Base-by-base conservation (phyloP, 2,888 invertebrate genomes). In the Phasia obesa region DNA sequence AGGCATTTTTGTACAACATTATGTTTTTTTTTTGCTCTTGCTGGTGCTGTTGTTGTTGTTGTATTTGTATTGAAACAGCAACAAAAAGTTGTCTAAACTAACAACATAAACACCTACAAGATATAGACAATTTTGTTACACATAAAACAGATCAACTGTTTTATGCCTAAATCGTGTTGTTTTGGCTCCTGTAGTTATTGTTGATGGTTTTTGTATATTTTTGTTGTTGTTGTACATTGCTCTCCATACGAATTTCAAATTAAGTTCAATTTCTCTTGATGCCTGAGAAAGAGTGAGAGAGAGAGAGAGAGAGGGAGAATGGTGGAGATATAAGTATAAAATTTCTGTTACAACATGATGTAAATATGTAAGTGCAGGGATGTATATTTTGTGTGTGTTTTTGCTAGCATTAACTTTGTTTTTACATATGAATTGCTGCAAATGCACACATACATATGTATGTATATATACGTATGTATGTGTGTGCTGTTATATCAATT, bases 91-190 rank as follows among this genome's bases (percentile, higher is more conserved):
- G 47, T 67, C 65, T 35, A 75, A 57, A 67, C 82, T 64, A 81
- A 51, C 79, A 67, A 64, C 70, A 76, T 59, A 69, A 73, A 82
- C 59, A 78, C 60, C 70, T 53, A 65, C 75, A 86, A 87, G 85
- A 85, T 86, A 65, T 65, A 73, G 65, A 73, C 38, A 67, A 60
- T 74, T 74, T 70, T 74, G 55, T 73, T 87, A 89, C 77, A 78
- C 73, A 80, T 62, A 80, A 80, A 80, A 73, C 81, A 75, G 70
- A 81, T 81, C 64, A 53, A 83, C 65, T 71, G 55, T 71, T 79
- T 76, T 71, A 60, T 71, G 83, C 71, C 83, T 83, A 83, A 83
- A 67, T 83, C 79, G 53, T 83, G 75, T 79, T 83, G 67, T 42
- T 62, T 65, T 75, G 35, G n/a, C 35, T 53, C 5, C 19, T 59